Conservation (phyloP, 1,140 invertebrate species). For the Leptinotarsa undecemlineata region DNA sequence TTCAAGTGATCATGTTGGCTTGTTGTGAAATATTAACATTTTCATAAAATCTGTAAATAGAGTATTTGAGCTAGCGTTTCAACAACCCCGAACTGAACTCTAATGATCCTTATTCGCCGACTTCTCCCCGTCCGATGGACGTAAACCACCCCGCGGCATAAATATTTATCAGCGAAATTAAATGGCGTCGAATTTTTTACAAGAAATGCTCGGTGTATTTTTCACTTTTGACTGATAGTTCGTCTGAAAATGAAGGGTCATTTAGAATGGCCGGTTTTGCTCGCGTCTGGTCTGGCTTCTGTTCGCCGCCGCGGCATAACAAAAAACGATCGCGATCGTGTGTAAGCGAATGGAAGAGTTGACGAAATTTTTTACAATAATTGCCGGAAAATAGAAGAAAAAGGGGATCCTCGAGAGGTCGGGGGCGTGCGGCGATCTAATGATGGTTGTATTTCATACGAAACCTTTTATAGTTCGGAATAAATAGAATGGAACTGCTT, state of each 20-base stretch:
- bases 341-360: conserved; percentile 5
- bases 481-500: neutral
- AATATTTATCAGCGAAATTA: conserved; percentile 8
- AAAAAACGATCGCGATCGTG: conserved; percentile 2
- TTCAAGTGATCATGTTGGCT: too few species aligned
- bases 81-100: too few species aligned
- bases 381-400: neutral
- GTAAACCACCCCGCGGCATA: neutral
- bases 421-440: neutral
- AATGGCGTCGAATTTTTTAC: neutral
- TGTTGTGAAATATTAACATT: too few species aligned
- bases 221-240: conserved; percentile 5
- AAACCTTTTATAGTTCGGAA: neutral
- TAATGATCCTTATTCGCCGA: too few species aligned
- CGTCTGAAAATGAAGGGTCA: neutral
- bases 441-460: neutral
- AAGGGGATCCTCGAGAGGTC: neutral
- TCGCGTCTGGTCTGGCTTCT: neutral
- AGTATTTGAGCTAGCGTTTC: too few species aligned
- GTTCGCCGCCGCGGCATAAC: neutral
- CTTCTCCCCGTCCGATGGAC: too few species aligned
- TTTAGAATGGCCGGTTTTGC: conserved; percentile 7
- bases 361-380: conserved; percentile 4
- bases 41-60: too few species aligned
- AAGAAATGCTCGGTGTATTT: neutral